Percentiles rank a stretch among this genome's conserved stretches.
Conservation (phyloP, 2,113 vertebrate genomes). For the Triplophysa siluroides region DNA sequence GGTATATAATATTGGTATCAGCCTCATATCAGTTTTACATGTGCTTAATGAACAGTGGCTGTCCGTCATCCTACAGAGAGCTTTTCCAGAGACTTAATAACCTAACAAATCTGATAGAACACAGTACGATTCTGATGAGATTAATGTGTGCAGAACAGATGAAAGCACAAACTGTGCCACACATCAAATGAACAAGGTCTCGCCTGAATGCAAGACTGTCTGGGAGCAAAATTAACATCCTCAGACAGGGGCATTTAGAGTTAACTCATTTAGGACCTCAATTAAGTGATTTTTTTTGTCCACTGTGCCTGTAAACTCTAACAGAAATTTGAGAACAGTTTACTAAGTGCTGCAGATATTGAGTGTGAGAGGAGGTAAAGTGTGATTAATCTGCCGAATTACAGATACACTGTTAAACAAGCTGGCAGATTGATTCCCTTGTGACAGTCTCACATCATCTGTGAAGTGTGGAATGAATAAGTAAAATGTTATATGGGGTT, state of each 20-base stretch:
- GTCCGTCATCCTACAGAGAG: constrained; percentile 14
- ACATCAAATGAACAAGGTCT: constrained; percentile 15
- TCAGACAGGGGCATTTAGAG: background rate
- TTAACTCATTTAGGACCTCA: constrained; percentile 25
- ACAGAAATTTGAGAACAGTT: background rate
- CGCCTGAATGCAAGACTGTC: background rate
- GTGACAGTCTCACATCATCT: constrained; percentile 19
- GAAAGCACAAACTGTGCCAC: background rate
- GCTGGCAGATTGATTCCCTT: constrained; percentile 20
- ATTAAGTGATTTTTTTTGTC: constrained; percentile 14
- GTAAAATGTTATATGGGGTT: constrained; percentile 27
- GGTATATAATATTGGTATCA: background rate
- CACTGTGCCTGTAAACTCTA: background rate
- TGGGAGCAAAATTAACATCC: constrained; percentile 8
- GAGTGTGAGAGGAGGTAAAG: constrained; percentile 32
- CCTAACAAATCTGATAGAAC: background rate
- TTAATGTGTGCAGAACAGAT: constrained; percentile 22
- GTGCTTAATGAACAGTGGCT: constrained; percentile 43
- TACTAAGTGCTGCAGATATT: constrained; percentile 10
- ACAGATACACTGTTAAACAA: constrained; percentile 41
- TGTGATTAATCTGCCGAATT: constrained; percentile 59
- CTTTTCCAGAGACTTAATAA: constrained; percentile 27
- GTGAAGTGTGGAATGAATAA: constrained; percentile 19
- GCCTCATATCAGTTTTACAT: constrained; percentile 51
- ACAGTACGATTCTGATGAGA: constrained; percentile 20